These are phyloP conservation scores for Actenoides lindsayi DNA, from an alignment of 2,113 vertebrate species.

Conservation along the genomic window DNA sequence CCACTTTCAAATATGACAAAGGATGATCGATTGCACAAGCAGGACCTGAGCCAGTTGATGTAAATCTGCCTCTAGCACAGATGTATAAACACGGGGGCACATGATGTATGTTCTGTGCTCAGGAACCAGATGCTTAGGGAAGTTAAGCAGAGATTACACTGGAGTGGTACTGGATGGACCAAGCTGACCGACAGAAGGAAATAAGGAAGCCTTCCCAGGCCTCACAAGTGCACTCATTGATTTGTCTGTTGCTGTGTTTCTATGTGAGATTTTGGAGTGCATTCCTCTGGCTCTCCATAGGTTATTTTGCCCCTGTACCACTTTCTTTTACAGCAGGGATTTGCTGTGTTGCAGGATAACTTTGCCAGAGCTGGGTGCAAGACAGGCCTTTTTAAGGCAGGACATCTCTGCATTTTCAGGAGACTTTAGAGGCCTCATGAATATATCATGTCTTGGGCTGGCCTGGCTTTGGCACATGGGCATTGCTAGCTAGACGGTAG, in stretches of 20 bases:
- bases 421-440: background rate
- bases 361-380: background rate
- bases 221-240: background rate
- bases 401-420: background rate
- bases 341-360: background rate
- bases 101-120: background rate
- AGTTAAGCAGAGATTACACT: slow-evolving; percentile 53
- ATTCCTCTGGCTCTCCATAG: background rate
- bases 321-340: background rate
- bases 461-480: background rate
- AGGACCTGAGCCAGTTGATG: background rate
- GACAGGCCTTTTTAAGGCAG: background rate
- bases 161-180: background rate
- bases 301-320: background rate
- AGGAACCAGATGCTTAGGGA: slow-evolving; percentile 39
- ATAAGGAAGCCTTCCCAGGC: background rate
- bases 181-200: background rate
- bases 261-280: background rate
- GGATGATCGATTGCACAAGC: background rate
- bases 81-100: background rate
- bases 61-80: background rate
- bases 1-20: background rate
- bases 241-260: background rate
- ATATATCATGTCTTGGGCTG: background rate
- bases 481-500: background rate